A percentile compares a stretch with the other conserved stretches of the same genome.
Conservation (phyloP, 2,113 vertebrate species). For the Melozone crissalis region DNA sequence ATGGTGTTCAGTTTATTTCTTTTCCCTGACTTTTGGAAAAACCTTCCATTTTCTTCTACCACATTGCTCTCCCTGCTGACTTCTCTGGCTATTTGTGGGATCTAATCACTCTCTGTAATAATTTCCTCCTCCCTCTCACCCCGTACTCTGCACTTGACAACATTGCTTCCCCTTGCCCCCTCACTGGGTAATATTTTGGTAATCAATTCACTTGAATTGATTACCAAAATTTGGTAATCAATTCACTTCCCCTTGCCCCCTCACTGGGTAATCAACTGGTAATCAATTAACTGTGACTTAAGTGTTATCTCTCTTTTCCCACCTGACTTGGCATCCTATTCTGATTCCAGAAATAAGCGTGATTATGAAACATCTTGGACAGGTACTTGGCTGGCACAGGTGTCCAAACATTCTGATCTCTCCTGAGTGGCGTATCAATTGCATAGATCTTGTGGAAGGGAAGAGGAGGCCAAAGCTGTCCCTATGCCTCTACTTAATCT, state of each 20-base stretch:
- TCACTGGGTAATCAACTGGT: not conserved
- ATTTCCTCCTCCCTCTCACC: conserved; percentile 33
- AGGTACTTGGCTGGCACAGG: not conserved
- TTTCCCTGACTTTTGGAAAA: conserved; percentile 43
- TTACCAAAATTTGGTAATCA: too few relatives aligned
- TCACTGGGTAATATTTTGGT: conserved; percentile 18
- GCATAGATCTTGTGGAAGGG: not conserved
- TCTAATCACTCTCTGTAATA: conserved; percentile 2
- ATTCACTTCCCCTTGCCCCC: not conserved
- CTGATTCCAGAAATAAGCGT: conserved; percentile 17
- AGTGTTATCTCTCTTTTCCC: conserved; percentile 40
- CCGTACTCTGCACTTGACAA: not conserved
- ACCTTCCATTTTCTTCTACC: not conserved
- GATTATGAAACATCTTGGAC: not conserved
- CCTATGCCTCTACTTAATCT: not conserved
- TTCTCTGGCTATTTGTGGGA: conserved; percentile 2
- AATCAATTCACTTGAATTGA: too few relatives aligned
- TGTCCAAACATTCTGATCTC: conserved; percentile 56
- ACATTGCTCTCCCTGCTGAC: conserved; percentile 1
- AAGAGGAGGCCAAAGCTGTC: not conserved
- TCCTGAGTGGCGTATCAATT: not conserved
- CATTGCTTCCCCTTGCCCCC: not conserved
- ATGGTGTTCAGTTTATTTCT: conserved; percentile 31
- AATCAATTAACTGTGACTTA: conserved; percentile 30
- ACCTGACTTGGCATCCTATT: conserved; percentile 55